A percentile compares a stretch with the other conserved stretches of the same genome.
Evolutionary conservation across 2,113 vertebrate genomes (phyloP).

Genomic region (Pelobates fuscus): DNA sequence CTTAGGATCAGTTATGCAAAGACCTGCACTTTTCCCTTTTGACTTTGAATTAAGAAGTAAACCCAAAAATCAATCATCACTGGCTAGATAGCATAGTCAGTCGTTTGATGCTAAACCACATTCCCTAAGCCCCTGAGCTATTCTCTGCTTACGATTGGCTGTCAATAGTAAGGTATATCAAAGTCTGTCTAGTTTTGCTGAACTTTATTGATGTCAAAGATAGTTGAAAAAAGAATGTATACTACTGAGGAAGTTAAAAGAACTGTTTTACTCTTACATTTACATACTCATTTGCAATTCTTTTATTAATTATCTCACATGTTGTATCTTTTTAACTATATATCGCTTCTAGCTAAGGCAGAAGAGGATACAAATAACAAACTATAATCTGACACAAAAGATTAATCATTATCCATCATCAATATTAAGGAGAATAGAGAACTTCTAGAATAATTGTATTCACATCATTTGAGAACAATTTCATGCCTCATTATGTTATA

Average conservation of each 20-base stretch:
- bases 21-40: conserved; percentile 30
- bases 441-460: no score
- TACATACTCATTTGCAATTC: not conserved
- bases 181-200: not conserved
- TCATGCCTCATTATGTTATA: no score
- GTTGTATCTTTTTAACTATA: not conserved
- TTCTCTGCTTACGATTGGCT: not conserved
- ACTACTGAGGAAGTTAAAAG: not conserved
- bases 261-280: not conserved
- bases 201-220: not conserved
- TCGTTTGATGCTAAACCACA: conserved; percentile 21
- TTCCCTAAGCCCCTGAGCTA: conserved; percentile 20
- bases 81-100: not conserved
- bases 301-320: conserved; percentile 14
- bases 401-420: not conserved
- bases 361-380: not conserved
- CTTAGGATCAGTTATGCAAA: no score
- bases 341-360: not conserved
- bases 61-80: conserved; percentile 63
- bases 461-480: no score
- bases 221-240: not conserved
- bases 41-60: conserved; percentile 64
- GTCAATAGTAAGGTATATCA: not conserved
- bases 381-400: not conserved
- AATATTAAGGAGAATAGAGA: not conserved